phyloP scores from a whole-genome alignment of 2,797 vertebrate species.

The Sternarchorhynchus goeldii region DNA sequence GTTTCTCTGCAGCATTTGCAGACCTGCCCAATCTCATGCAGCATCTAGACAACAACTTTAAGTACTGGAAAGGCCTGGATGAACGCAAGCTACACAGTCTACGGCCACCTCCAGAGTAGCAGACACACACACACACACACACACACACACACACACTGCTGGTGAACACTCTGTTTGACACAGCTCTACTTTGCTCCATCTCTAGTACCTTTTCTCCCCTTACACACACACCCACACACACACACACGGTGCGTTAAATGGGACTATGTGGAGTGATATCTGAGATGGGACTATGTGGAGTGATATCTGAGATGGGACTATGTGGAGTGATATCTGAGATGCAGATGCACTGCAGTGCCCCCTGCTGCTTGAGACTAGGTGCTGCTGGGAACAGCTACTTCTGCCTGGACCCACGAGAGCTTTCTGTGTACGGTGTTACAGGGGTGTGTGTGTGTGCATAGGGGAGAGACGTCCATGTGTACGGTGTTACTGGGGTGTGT shows the following conservation, averaged over 20 bases:
- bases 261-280: background rate
- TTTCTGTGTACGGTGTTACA: constrained; percentile 26
- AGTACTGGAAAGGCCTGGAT: constrained; percentile 97
- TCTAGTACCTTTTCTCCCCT: background rate
- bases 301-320: background rate
- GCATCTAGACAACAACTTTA: constrained; percentile 96
- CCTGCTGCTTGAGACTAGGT: constrained; percentile 13
- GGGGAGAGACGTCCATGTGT: too few species aligned
- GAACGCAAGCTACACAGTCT: constrained; percentile 87
- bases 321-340: background rate
- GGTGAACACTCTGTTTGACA: constrained; percentile 14
- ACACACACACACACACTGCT: background rate
- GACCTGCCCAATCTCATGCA: constrained; percentile 96
- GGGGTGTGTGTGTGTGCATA: constrained; percentile 18
- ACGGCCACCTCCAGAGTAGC: constrained; percentile 87
- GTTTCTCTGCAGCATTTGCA: constrained; percentile 82
- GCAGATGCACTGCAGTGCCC: background rate
- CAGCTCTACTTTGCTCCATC: background rate
- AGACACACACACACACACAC: background rate
- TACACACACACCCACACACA: background rate
- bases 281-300: background rate
- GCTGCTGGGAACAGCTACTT: background rate
- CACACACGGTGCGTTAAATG: background rate
- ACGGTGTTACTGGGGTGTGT: too few species aligned
- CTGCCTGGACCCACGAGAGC: constrained; percentile 1